Evolutionary conservation across 2,113 vertebrate genomes (phyloP).

Genomic region (Dinomys branickii): DNA sequence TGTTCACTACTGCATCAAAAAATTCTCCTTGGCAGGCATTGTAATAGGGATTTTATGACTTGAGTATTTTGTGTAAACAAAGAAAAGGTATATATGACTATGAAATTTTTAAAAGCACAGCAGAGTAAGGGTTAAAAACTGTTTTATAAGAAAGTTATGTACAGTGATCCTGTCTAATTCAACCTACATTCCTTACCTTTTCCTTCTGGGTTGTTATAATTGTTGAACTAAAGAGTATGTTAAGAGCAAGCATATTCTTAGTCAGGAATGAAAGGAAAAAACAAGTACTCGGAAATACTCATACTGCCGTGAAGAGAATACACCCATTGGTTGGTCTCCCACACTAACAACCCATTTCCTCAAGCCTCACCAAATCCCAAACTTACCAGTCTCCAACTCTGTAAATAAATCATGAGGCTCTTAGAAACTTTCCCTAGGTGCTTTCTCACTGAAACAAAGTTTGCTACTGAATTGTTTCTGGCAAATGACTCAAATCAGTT

Average conservation of each 20-base stretch:
- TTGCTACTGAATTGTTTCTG: slow-evolving; percentile 26
- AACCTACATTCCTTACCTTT: neutral
- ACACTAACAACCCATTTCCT: neutral
- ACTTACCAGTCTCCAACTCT: neutral
- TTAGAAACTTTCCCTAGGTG: slow-evolving; percentile 4
- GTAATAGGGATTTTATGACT: neutral
- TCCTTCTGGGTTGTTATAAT: neutral
- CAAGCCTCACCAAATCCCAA: neutral
- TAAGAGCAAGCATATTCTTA: neutral
- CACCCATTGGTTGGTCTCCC: neutral
- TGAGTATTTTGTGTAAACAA: neutral
- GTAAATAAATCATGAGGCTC: neutral
- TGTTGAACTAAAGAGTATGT: neutral
- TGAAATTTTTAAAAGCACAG: neutral
- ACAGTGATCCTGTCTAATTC: neutral
- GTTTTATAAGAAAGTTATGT: neutral
- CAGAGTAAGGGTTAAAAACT: neutral
- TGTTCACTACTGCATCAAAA: neutral
- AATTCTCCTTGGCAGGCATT: neutral
- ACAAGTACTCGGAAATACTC: neutral
- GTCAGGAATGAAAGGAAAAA: neutral
- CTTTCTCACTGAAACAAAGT: slow-evolving; percentile 22
- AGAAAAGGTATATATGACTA: neutral
- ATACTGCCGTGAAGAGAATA: neutral
- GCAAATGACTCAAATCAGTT: neutral